A percentile compares a stretch with the other conserved stretches of the same genome.
These are phyloP conservation scores for Acropternis orthonyx DNA, from an alignment of 2,797 vertebrate species.

Conservation along the genomic window DNA sequence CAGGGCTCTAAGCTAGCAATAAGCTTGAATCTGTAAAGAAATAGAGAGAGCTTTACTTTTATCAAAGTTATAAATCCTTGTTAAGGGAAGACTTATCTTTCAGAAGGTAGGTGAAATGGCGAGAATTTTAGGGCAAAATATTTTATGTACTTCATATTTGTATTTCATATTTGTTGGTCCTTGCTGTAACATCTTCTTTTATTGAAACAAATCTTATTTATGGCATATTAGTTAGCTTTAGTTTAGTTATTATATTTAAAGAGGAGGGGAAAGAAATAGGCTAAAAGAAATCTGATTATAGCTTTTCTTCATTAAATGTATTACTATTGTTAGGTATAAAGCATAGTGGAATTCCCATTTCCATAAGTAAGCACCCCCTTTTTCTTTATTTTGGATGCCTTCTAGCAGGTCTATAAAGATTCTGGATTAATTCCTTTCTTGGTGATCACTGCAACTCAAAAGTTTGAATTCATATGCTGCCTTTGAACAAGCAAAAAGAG, in stretches of 20 bases:
- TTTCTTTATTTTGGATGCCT: background rate
- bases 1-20: background rate
- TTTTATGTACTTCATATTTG: background rate
- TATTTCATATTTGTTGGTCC: background rate
- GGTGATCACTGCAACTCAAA: background rate
- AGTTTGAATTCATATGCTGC: background rate
- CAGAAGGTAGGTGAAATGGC: background rate
- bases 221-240: background rate
- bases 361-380: accelerated
- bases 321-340: background rate
- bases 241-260: background rate
- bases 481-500: background rate
- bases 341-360: background rate
- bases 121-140: background rate
- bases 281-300: background rate
- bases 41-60: background rate
- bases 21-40: background rate
- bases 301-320: background rate
- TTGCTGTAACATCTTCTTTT: background rate
- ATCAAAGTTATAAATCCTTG: background rate
- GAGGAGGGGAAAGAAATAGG: background rate
- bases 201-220: background rate
- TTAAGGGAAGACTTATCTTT: background rate
- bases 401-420: background rate
- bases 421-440: background rate